These are phyloP conservation scores for Scolopax rusticola DNA, from an alignment of 2,797 vertebrate species.

Conservation along the genomic window DNA sequence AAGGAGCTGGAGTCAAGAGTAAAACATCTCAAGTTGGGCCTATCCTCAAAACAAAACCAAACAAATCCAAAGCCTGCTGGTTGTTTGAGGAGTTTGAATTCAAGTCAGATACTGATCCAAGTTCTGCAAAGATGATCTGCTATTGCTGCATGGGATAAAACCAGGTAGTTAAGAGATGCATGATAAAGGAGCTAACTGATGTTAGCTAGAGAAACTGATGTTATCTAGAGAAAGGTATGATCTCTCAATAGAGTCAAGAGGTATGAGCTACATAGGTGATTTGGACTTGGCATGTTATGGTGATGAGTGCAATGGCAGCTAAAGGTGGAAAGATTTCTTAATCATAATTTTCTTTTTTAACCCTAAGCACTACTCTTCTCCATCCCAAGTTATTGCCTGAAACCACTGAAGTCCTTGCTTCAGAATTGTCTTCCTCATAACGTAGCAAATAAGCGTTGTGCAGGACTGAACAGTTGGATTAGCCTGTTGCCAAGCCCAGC, in stretches of 20 bases:
- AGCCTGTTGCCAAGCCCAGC: neutral
- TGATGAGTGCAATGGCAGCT: neutral
- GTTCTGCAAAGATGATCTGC: neutral
- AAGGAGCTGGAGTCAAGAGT: neutral
- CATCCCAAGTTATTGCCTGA: neutral
- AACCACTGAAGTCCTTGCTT: neutral
- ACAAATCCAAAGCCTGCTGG: neutral
- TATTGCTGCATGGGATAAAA: neutral
- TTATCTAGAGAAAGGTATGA: neutral
- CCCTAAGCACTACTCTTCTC: neutral
- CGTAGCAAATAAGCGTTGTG: neutral
- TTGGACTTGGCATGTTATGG: neutral
- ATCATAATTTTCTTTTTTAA: neutral
- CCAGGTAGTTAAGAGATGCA: neutral
- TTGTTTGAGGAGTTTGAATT: neutral
- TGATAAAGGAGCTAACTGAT: neutral
- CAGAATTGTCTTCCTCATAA: neutral
- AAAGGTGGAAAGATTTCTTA: neutral
- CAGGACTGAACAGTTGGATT: neutral
- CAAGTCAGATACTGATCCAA: neutral
- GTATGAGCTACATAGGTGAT: neutral
- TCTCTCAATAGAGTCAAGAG: neutral
- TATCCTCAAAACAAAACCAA: neutral
- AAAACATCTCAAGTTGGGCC: accelerated
- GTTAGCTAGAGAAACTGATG: too few species aligned